phyloP scores from a whole-genome alignment of 2,888 invertebrate genomes.

The Ephialtes manifestator region DNA sequence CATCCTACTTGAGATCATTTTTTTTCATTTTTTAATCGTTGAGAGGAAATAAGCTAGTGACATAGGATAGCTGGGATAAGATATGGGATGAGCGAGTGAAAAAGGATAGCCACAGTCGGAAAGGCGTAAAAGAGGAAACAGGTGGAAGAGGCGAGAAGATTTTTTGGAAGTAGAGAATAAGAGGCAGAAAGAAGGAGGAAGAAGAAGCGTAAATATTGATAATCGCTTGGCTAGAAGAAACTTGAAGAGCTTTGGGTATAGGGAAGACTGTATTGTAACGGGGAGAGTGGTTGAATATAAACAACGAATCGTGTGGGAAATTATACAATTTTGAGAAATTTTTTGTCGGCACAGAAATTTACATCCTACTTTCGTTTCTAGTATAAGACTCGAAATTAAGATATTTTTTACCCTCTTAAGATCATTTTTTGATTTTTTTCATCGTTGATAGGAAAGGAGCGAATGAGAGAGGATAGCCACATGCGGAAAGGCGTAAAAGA shows the following conservation, averaged over 20 bases:
- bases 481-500: constrained; percentile 70
- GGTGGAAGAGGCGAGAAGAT: constrained; percentile 76
- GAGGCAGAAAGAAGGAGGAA: constrained; percentile 65
- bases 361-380: too few species aligned
- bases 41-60: constrained; percentile 51
- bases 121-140: constrained; percentile 79
- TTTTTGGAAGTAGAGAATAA: constrained; percentile 56
- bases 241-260: constrained; percentile 2
- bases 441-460: constrained; percentile 60
- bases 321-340: too few species aligned
- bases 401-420: too few species aligned
- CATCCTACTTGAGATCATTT: too few species aligned
- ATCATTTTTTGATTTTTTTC: too few species aligned
- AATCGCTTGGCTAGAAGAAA: constrained; percentile 75
- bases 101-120: constrained; percentile 47
- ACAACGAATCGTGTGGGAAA: too few species aligned
- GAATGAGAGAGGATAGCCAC: constrained; percentile 53
- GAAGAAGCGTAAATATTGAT: constrained; percentile 84
- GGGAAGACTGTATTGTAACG: constrained; percentile 2
- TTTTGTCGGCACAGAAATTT: too few species aligned
- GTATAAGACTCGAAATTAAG: too few species aligned
- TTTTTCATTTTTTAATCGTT: too few species aligned
- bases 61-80: too few species aligned
- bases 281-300: too few species aligned
- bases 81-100: constrained; percentile 55